A percentile compares a stretch with the other conserved stretches of the same genome.
Conservation (phyloP, 2,888 invertebrate genomes). For the Ormyrus nitidulus region DNA sequence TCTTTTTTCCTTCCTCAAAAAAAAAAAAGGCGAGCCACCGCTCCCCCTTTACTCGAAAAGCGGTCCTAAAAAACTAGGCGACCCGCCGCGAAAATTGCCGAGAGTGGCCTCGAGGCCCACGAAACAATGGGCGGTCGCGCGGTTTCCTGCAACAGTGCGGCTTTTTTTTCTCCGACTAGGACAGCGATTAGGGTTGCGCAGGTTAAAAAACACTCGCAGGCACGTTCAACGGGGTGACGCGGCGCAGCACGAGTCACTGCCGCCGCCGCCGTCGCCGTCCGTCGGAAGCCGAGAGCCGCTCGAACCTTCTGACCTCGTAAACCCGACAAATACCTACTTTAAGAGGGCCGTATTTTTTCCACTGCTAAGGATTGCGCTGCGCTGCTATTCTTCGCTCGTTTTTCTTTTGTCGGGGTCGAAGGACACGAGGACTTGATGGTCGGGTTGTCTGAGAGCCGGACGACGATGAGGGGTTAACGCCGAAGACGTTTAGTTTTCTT, state of each 20-base stretch:
- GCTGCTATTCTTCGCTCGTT: neutral
- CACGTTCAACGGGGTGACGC: slow-evolving; percentile 69
- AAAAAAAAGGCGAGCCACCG: neutral
- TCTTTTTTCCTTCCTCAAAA: neutral
- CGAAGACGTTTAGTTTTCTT: slow-evolving; percentile 43
- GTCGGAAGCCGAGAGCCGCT: neutral
- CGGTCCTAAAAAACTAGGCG: slow-evolving; percentile 53
- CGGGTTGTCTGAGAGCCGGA: slow-evolving; percentile 52
- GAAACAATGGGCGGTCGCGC: slow-evolving; percentile 59
- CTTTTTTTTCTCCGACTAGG: slow-evolving; percentile 60
- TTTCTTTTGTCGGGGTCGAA: slow-evolving; percentile 39
- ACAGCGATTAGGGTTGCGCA: slow-evolving; percentile 69
- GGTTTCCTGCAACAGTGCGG: slow-evolving; percentile 74
- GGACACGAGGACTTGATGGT: slow-evolving; percentile 48
- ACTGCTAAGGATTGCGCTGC: neutral
- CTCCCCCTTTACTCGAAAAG: neutral
- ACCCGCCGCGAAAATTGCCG: slow-evolving; percentile 65
- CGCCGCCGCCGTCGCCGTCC: slow-evolving; percentile 4
- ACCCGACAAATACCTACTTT: slow-evolving; percentile 22
- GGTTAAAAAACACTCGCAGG: slow-evolving; percentile 58
- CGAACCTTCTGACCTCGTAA: slow-evolving; percentile 35
- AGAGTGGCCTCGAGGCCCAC: slow-evolving; percentile 69
- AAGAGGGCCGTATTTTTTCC: slow-evolving; percentile 19
- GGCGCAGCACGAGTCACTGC: neutral
- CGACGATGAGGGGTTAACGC: slow-evolving; percentile 57